Conservation (phyloP, 2,888 invertebrate genomes). For the Lasioglossum vierecki region DNA sequence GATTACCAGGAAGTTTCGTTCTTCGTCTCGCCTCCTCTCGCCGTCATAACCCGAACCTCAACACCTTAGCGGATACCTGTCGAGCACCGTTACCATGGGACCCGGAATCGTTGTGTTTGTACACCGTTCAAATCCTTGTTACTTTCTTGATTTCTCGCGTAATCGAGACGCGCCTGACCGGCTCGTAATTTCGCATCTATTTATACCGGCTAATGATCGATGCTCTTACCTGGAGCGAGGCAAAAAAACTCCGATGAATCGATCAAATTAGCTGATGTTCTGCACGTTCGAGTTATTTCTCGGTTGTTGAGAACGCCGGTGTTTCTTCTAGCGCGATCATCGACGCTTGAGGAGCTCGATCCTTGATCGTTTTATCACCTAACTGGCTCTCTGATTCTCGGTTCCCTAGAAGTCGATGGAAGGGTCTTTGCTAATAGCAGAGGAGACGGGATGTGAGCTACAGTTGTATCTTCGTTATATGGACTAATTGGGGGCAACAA, state of each 20-base stretch:
- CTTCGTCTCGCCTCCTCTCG: slow-evolving; percentile 23
- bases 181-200: slow-evolving; percentile 49
- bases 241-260: background rate
- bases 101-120: slow-evolving; percentile 7
- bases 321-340: background rate
- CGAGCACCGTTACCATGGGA: slow-evolving; percentile 62
- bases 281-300: background rate
- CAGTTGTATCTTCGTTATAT: background rate
- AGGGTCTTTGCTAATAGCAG: background rate
- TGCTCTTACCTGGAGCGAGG: background rate
- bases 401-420: background rate
- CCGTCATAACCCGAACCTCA: slow-evolving; percentile 22
- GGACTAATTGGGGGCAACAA: background rate
- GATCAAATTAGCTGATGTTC: slow-evolving; percentile 15
- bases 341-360: background rate
- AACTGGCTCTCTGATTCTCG: background rate
- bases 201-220: slow-evolving; percentile 28
- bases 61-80: slow-evolving; percentile 36
- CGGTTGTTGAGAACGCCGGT: background rate
- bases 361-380: background rate
- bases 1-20: slow-evolving; percentile 39
- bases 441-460: background rate
- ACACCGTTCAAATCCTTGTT: slow-evolving; percentile 60
- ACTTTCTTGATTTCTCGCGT: slow-evolving; percentile 59
- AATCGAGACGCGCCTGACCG: slow-evolving; percentile 56